A percentile compares a stretch with the other conserved stretches of the same genome.
Evolutionary conservation across 2,888 invertebrate genomes (phyloP).

Genomic region (Anorthoa munda): DNA sequence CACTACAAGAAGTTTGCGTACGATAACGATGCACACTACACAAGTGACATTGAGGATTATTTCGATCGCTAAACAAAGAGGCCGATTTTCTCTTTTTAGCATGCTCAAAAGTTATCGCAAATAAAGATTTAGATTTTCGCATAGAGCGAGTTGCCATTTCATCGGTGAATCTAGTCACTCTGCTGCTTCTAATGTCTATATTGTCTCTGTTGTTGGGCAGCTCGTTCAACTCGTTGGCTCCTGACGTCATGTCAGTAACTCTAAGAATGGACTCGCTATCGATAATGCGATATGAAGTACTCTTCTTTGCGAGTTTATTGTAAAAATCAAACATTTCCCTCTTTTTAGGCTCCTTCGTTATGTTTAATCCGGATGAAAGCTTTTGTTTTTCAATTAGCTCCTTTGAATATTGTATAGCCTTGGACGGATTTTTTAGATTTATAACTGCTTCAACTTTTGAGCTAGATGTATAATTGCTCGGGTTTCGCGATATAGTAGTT

Average conservation of each 20-base stretch:
- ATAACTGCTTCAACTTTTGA: conserved; percentile 51
- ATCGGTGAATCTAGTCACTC: conserved; percentile 43
- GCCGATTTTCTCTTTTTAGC: conserved; percentile 69
- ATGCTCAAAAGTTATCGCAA: conserved; percentile 67
- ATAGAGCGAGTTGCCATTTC: conserved; percentile 68
- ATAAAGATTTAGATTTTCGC: conserved; percentile 74
- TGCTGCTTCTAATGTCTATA: not conserved
- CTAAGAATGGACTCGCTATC: conserved; percentile 84
- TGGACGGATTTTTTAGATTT: conserved; percentile 65
- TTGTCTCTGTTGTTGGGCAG: conserved; percentile 1
- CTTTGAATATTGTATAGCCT: conserved; percentile 75
- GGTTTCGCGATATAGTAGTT: conserved; percentile 45
- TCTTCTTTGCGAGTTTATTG: conserved; percentile 74
- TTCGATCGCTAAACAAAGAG: conserved; percentile 74
- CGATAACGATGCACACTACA: conserved; percentile 7
- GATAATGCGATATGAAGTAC: conserved; percentile 82
- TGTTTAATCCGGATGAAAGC: conserved; percentile 72
- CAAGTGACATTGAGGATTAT: conserved; percentile 28
- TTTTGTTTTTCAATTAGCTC: conserved; percentile 65
- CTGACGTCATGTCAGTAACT: conserved; percentile 86
- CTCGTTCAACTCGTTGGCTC: conserved; percentile 63
- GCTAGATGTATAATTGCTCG: conserved; percentile 46
- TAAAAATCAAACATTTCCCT: conserved; percentile 68
- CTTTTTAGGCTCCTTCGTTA: conserved; percentile 74
- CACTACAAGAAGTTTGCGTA: not conserved